These are phyloP conservation scores for Mongoloraphidia duomilia DNA, from an alignment of 2,888 invertebrate genomes.

Conservation along the genomic window DNA sequence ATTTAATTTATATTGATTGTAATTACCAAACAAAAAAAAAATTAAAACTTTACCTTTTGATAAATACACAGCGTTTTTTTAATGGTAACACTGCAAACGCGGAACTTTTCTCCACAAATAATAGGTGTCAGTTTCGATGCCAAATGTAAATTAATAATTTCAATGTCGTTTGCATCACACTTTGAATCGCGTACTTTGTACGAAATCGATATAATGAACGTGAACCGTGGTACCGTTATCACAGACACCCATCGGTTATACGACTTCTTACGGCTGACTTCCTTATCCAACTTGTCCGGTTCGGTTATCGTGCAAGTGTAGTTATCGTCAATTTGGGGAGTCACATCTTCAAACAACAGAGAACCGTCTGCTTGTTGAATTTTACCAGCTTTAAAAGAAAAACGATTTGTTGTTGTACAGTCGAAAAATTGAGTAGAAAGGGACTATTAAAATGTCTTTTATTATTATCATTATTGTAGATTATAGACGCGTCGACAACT, in stretches of 20 bases:
- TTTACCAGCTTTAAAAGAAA: slow-evolving; percentile 11
- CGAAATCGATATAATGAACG: slow-evolving; percentile 21
- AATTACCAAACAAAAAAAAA: neutral
- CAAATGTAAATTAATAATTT: slow-evolving; percentile 23
- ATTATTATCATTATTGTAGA: no score
- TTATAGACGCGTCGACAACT: no score
- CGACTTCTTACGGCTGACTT: slow-evolving; percentile 10
- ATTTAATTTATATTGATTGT: no score
- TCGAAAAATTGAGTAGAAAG: no score
- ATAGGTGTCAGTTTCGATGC: slow-evolving; percentile 22
- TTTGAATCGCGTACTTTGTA: slow-evolving; percentile 20
- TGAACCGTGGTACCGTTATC: slow-evolving; percentile 24
- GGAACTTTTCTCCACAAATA: slow-evolving; percentile 23
- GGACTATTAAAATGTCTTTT: no score
- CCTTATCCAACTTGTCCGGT: slow-evolving; percentile 10
- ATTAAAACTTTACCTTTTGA: slow-evolving; percentile 15
- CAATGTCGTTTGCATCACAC: slow-evolving; percentile 22
- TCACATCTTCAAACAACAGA: slow-evolving; percentile 21
- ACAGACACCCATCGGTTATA: slow-evolving; percentile 24
- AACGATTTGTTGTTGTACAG: no score
- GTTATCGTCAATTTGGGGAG: slow-evolving; percentile 25
- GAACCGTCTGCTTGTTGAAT: slow-evolving; percentile 18
- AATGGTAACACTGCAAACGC: slow-evolving; percentile 23
- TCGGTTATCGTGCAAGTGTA: slow-evolving; percentile 24
- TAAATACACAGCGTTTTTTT: slow-evolving; percentile 22